Conservation (phyloP, 2,113 vertebrate genomes). For the Vombatus ursinus region DNA sequence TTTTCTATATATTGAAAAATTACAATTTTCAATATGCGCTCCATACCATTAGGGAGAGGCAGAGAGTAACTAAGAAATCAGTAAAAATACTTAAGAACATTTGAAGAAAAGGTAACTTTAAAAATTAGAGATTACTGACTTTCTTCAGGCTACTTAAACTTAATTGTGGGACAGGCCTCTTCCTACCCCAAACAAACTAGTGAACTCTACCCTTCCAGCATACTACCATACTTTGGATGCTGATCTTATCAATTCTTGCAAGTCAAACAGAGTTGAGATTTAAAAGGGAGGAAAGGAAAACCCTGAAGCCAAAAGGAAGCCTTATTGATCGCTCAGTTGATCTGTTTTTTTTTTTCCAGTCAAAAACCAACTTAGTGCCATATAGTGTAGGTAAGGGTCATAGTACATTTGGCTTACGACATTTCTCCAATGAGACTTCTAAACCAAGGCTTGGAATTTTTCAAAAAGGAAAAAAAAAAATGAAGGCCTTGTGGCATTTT, state of each 20-base stretch:
- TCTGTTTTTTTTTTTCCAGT: slow-evolving; percentile 12
- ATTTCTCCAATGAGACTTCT: slow-evolving; percentile 25
- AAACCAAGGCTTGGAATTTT: slow-evolving; percentile 11
- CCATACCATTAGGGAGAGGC: neutral
- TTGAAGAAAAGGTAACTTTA: neutral
- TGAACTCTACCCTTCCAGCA: slow-evolving; percentile 62
- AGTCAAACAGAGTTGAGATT: slow-evolving; percentile 64
- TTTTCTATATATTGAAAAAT: neutral
- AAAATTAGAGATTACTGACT: slow-evolving; percentile 42
- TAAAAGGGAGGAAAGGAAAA: slow-evolving; percentile 64
- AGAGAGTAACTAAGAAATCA: neutral
- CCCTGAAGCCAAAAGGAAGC: slow-evolving; percentile 24
- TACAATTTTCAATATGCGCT: neutral
- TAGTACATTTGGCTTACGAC: neutral
- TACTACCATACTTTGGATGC: slow-evolving; percentile 63
- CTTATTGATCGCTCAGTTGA: neutral
- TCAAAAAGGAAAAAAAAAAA: neutral
- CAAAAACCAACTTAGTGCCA: neutral
- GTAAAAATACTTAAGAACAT: neutral
- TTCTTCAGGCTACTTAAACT: slow-evolving; percentile 50
- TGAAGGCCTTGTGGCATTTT: neutral
- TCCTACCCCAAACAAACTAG: slow-evolving; percentile 63
- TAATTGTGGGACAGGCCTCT: slow-evolving; percentile 37
- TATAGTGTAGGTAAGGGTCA: neutral
- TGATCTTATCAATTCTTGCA: slow-evolving; percentile 67